Evolutionary conservation across 2,888 invertebrate species (phyloP).

Genomic region (Magallana nippona): DNA sequence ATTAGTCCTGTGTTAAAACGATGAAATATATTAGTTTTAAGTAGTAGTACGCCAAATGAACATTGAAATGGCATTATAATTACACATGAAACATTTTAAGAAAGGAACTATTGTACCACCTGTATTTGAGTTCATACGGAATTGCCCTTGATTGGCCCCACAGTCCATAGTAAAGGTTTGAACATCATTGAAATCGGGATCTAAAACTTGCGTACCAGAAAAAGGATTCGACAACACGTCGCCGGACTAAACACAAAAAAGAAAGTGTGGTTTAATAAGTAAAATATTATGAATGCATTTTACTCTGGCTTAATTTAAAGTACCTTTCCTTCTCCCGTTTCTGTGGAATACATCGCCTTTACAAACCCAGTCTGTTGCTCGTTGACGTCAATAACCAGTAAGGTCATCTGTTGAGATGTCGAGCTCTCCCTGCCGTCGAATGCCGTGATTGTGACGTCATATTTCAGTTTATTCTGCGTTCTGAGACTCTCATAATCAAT

Average conservation of each 20-base stretch:
- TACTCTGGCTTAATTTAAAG: not conserved
- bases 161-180: slow-evolving; percentile 51
- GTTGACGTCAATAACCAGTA: slow-evolving; percentile 50
- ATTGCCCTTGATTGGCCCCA: slow-evolving; percentile 46
- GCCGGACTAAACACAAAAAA: slow-evolving; percentile 38
- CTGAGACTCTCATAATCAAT: slow-evolving; percentile 54
- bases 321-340: slow-evolving; percentile 37
- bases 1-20: slow-evolving; percentile 18
- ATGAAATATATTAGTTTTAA: not conserved
- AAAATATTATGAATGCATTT: no score
- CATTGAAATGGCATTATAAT: no score
- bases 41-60: no score
- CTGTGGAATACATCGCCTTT: slow-evolving; percentile 1
- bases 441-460: slow-evolving; percentile 47
- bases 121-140: slow-evolving; percentile 46
- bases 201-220: slow-evolving; percentile 42
- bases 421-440: slow-evolving; percentile 54
- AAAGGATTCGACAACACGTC: slow-evolving; percentile 43
- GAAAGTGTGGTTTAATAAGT: no score
- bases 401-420: slow-evolving; percentile 42
- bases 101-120: not conserved
- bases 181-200: slow-evolving; percentile 49
- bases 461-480: slow-evolving; percentile 33
- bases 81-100: no score
- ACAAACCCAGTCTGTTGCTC: slow-evolving; percentile 48